Evolutionary conservation across 2,113 vertebrate species (phyloP), one percentile per base, ranked within the genome.

Genomic region (Carassius auratus): DNA sequence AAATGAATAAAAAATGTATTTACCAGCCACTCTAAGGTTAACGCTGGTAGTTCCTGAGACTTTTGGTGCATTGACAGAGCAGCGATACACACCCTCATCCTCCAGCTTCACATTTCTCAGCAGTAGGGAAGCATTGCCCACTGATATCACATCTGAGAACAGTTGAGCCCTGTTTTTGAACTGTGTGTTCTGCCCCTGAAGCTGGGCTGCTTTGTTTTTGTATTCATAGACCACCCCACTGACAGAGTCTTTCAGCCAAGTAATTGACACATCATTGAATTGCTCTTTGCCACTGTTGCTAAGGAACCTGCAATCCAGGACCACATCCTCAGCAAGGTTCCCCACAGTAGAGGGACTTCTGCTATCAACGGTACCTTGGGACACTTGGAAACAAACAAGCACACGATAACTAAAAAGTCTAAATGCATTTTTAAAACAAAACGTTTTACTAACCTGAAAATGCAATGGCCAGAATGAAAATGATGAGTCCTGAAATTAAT

Each of bases 111-210:
- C 86, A 0, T 15, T 87, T 13, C 30, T 86, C 74, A 92, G 76
- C 3, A 91, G 84, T 17, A 92, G 61, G 2, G 91, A 92, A 17
- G 89, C 90, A 1, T 91, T 92, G n/a, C 90, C 90, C 0, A 21
- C 48, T 15, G 77, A 21, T 19, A 91, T 62, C 3, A 5, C 38
- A 26, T 85, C 68, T 71, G 17, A 81, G 59, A 91, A 91, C 9
- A 92, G 45, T 42, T 38, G 73, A 3, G 84, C 77, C 57, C 87
- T 86, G 81, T 89, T 55, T 45, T n/a, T 85, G 57, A 90, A 91
- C 61, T 82, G 55, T 7, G 36, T 8, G 57, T 90, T 90, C 86
- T 92, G 91, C 2, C 79, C 19, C 77, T 86, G 80, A 80, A 90
- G 89, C 36, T 90, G 84, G 13, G 23, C 55, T 21, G 75, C 81